Percentiles rank a stretch among this genome's conserved stretches.
Evolutionary conservation across 1,140 invertebrate species (phyloP).

Genomic region (Diorhabda elongata): DNA sequence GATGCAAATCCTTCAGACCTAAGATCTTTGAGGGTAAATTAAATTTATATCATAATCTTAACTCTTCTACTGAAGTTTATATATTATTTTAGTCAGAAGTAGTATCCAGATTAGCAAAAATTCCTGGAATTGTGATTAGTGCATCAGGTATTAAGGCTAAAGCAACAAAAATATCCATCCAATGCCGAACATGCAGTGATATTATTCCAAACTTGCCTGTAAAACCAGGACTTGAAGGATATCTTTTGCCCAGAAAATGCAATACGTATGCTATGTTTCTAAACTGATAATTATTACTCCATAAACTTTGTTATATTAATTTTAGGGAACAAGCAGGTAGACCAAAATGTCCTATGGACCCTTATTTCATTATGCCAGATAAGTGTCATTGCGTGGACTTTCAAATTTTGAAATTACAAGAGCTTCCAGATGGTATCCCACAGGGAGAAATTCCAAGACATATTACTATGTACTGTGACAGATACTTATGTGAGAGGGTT

Average conservation of each 20-base stretch:
- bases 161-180: slow-evolving; percentile 90
- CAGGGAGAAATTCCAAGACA: slow-evolving; percentile 98
- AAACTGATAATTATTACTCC: background rate
- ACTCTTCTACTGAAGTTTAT: background rate
- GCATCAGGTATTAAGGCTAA: slow-evolving; percentile 93
- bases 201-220: slow-evolving; percentile 85
- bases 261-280: slow-evolving; percentile 65
- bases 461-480: slow-evolving; percentile 90
- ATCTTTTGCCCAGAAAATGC: slow-evolving; percentile 93
- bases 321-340: slow-evolving; percentile 82
- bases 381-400: slow-evolving; percentile 97
- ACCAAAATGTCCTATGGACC: slow-evolving; percentile 93
- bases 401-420: slow-evolving; percentile 88
- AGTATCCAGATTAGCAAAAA: slow-evolving; percentile 90
- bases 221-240: slow-evolving; percentile 94
- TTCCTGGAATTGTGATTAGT: slow-evolving; percentile 93
- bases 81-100: slow-evolving; percentile 76
- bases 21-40: slow-evolving; percentile 77
- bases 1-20: slow-evolving; percentile 78
- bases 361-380: slow-evolving; percentile 96
- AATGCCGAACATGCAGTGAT: slow-evolving; percentile 91
- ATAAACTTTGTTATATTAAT: background rate
- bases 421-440: slow-evolving; percentile 92
- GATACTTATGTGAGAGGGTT: slow-evolving; percentile 88
- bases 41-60: background rate